Percentiles rank a stretch among this genome's conserved stretches.
Conservation (phyloP, 2,888 invertebrate species). For the Dermolepida albohirtum region DNA sequence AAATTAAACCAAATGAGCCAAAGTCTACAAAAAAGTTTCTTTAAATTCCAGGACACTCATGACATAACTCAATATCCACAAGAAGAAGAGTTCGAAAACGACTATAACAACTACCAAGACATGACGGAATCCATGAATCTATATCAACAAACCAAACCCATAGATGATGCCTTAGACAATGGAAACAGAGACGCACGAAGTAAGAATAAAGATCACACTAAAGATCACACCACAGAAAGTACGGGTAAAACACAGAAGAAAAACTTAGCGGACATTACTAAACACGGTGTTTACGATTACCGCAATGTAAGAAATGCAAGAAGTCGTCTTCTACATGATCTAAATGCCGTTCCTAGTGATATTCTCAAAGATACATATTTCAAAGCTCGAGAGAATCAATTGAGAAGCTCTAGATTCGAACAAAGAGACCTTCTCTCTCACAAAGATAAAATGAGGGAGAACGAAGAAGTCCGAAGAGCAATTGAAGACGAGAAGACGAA, state of each 20-base stretch:
- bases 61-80: constrained; percentile 42
- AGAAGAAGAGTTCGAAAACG: constrained; percentile 49
- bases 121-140: constrained; percentile 48
- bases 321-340: constrained; percentile 60
- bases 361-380: constrained; percentile 63
- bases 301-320: constrained; percentile 60
- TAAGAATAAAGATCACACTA: constrained; percentile 48
- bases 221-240: constrained; percentile 27
- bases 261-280: constrained; percentile 55
- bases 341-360: constrained; percentile 61
- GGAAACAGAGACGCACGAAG: constrained; percentile 60
- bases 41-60: constrained; percentile 14
- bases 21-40: no score
- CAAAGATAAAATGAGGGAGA: constrained; percentile 59
- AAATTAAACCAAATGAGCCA: no score
- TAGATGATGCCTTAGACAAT: constrained; percentile 48
- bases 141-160: constrained; percentile 53
- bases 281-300: constrained; percentile 59
- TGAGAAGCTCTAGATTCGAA: constrained; percentile 62
- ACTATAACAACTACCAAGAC: constrained; percentile 35
- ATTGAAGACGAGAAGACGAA: constrained; percentile 57
- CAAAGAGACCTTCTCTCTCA: constrained; percentile 62
- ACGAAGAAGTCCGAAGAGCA: constrained; percentile 58
- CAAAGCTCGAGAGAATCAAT: constrained; percentile 60
- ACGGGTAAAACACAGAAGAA: constrained; percentile 54